Evolutionary conservation across 2,113 vertebrate species (phyloP), one percentile per base, ranked within the genome.

Genomic region (Colistium nudipinnis): DNA sequence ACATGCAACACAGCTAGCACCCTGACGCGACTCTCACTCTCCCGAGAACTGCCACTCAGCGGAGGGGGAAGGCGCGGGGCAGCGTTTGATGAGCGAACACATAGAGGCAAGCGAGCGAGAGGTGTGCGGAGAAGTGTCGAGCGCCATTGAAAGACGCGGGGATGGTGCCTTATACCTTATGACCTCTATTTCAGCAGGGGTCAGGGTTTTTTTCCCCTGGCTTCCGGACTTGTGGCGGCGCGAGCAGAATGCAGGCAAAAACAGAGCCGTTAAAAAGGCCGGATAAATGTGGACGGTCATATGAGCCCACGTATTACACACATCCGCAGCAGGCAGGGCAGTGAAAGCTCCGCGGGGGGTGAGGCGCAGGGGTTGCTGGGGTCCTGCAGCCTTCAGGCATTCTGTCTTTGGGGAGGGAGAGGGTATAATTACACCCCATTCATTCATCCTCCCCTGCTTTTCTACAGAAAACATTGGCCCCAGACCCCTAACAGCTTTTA

Each of bases 401-500:
- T 85, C 69, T 80, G 78, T 85, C 79, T 87, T 82, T 76, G 43
- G 80, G 85, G 81, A 87, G 85, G 84, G 59, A 79, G 74, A 62
- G 70, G 70, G 85, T 88, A 87, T 92, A 92, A 92, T 91, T 89
- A 87, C 82, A 76, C 84, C 84, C 86, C 43, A 82, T 93, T 94
- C 88, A 87, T 73, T 84, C 76, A 78, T 61, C 73, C 79, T 80
- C 79, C 72, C 63, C 75, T 79, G 39, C 62, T 81, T 80, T 84
- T 84, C 62, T 56, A 39, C 56, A 47, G 75, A 90, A 86, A 89
- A 89, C 74, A 68, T 74, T 91, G 86, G 79, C 75, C 85, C 86
- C 87, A 89, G 89, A 81, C 88, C 83, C 82, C 81, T 88, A 90
- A 92, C 89, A 85, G 85, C 88, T 90, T 89, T 91, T 91, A 90